phyloP scores from a whole-genome alignment of 2,113 vertebrate species.

The Sprattus sprattus region DNA sequence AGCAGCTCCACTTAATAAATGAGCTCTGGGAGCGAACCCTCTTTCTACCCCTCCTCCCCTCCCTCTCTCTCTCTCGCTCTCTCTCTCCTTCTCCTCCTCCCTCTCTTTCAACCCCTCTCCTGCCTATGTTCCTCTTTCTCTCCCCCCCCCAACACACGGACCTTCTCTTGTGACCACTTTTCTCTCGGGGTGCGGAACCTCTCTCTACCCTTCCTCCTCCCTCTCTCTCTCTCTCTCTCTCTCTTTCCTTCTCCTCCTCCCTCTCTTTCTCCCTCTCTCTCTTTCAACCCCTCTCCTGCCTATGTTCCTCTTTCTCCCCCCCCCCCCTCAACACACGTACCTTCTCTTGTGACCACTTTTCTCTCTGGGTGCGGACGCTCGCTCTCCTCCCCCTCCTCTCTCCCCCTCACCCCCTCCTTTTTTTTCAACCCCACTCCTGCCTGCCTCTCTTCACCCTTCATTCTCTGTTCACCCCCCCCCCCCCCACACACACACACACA shows the following conservation, averaged over 20 bases:
- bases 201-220: not conserved
- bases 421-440: not conserved
- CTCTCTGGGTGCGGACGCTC: too few relatives aligned
- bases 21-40: too few relatives aligned
- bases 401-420: not conserved
- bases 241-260: too few relatives aligned
- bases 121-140: not conserved
- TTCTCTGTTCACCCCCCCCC: too few relatives aligned
- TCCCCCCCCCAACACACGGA: not conserved
- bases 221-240: not conserved
- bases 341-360: not conserved
- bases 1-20: too few relatives aligned
- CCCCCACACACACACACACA: too few relatives aligned
- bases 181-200: not conserved
- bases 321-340: too few relatives aligned
- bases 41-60: too few relatives aligned
- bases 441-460: too few relatives aligned
- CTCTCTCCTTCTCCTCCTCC: too few relatives aligned
- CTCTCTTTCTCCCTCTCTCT: not conserved
- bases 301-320: too few relatives aligned
- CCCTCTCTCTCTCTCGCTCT: too few relatives aligned
- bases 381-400: not conserved
- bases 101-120: not conserved
- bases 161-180: not conserved
- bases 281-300: not conserved